These are phyloP conservation scores for Actinia tenebrosa DNA, from an alignment of 64 coral and sea anemone species.

Conservation along the genomic window DNA sequence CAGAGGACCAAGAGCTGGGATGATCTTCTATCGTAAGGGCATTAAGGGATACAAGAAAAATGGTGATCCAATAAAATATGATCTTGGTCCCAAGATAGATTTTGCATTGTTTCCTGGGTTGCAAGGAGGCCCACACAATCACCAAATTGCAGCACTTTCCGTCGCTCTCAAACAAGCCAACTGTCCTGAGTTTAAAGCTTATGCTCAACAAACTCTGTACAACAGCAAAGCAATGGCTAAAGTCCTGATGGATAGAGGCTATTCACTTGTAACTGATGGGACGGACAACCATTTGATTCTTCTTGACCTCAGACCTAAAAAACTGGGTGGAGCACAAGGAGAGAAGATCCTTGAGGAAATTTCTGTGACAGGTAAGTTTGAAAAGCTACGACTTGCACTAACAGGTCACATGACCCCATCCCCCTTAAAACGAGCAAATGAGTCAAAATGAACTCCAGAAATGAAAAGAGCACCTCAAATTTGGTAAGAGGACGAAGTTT, in stretches of 20 bases:
- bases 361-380: slow-evolving; percentile 78
- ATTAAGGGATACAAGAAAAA: slow-evolving; percentile 94
- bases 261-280: slow-evolving; percentile 79
- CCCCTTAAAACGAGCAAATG: no score
- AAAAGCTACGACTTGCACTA: no score
- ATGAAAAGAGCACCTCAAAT: no score
- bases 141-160: slow-evolving; percentile 88
- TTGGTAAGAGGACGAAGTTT: no score
- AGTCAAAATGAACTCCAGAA: no score
- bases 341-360: slow-evolving; percentile 92
- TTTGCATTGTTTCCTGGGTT: slow-evolving; percentile 88
- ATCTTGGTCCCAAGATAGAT: slow-evolving; percentile 76
- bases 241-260: slow-evolving; percentile 61
- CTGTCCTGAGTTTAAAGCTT: slow-evolving; percentile 79
- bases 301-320: slow-evolving; percentile 76
- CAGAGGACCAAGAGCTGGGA: slow-evolving; percentile 78
- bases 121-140: slow-evolving; percentile 94
- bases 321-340: slow-evolving; percentile 79
- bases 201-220: slow-evolving; percentile 79
- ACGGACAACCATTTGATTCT: slow-evolving; percentile 96
- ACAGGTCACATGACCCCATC: no score
- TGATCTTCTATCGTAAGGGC: slow-evolving; percentile 98
- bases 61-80: slow-evolving; percentile 95
- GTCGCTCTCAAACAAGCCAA: slow-evolving; percentile 84
- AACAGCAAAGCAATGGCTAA: slow-evolving; percentile 90